These are phyloP conservation scores for Brachypodius melanocephalos DNA, from an alignment of 2,113 vertebrate genomes.

Conservation along the genomic window DNA sequence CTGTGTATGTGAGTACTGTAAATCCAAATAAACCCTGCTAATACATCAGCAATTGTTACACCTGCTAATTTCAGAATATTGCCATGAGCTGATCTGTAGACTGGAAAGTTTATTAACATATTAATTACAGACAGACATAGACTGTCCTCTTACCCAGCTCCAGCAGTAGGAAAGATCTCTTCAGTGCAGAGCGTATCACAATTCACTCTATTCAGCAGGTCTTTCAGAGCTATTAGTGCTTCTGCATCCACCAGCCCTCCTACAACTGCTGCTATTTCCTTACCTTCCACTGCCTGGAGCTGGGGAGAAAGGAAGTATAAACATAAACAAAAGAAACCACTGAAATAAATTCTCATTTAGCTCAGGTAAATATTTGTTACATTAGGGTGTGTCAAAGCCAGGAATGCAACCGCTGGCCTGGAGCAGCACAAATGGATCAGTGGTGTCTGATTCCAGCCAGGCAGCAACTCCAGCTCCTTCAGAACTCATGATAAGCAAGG, in stretches of 20 bases:
- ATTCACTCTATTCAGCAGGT: constrained; percentile 88
- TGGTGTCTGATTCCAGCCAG: not conserved
- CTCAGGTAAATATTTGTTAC: not conserved
- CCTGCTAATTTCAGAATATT: not conserved
- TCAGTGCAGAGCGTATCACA: constrained; percentile 93
- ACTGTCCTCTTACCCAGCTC: constrained; percentile 84
- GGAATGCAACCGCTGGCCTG: accelerated
- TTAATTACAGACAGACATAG: not conserved
- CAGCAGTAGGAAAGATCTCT: constrained; percentile 90
- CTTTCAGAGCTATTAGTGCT: constrained; percentile 89
- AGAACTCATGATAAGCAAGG: not conserved
- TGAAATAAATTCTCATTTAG: not conserved
- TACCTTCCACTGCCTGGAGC: constrained; percentile 86
- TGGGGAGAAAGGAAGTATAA: constrained; percentile 53
- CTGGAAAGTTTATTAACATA: not conserved
- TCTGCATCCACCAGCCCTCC: constrained; percentile 95
- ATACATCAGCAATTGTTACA: not conserved
- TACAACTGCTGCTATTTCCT: constrained; percentile 84
- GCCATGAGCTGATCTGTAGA: not conserved
- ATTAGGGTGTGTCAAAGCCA: not conserved
- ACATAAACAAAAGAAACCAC: not conserved
- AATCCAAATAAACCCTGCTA: not conserved
- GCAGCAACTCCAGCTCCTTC: not conserved
- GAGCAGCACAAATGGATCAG: not conserved
- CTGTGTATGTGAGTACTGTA: not conserved